Evolutionary conservation across 2,797 vertebrate species (phyloP), one percentile per base, ranked within the genome.

Genomic region (Margarornis squamiger): DNA sequence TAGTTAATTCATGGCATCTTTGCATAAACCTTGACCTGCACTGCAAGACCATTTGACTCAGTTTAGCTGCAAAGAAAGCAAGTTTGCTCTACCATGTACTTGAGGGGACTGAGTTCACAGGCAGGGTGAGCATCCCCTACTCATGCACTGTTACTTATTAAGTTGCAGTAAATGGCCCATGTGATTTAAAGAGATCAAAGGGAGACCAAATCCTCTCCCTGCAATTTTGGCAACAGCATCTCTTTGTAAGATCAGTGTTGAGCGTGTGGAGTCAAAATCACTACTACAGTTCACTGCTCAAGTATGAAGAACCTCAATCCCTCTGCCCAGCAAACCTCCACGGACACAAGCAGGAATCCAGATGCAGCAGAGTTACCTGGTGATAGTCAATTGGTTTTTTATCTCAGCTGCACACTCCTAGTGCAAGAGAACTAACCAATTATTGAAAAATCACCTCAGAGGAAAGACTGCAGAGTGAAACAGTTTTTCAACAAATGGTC

Each of bases 121-220:
- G 52, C 38, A 63, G 71, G 32, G 39, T 6, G 15, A 92, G 62
- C 29, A 36, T 21, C 57, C 48, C 68, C 52, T 46, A 58, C 49
- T 74, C 62, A 32, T 2, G 13, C 70, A n/a, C 85, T 81, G 82
- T 83, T 93, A 92, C 74, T 90, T 67, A 87, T 63, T 91, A 91
- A 88, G n/a, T 46, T 23, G 66, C 39, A 90, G 94, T 88, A 95
- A 95, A 94, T 80, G 75, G 86, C 51, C 82, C 68, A 8, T 88
- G 88, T 1, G 6, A 84, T 80, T 86, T 80, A 90, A 80, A 65
- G 68, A 91, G 89, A 95, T 96, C 91, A 95, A 96, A 94, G 78
- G 17, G 29, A 92, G 54, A 88, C n/a, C 43, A 80, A 91, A 80
- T 73, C 52, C 80, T 7, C 6, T 21, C 43, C 46, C 62, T 32